Evolutionary conservation across 2,888 invertebrate species (phyloP).

Genomic region (Germaria angustata): DNA sequence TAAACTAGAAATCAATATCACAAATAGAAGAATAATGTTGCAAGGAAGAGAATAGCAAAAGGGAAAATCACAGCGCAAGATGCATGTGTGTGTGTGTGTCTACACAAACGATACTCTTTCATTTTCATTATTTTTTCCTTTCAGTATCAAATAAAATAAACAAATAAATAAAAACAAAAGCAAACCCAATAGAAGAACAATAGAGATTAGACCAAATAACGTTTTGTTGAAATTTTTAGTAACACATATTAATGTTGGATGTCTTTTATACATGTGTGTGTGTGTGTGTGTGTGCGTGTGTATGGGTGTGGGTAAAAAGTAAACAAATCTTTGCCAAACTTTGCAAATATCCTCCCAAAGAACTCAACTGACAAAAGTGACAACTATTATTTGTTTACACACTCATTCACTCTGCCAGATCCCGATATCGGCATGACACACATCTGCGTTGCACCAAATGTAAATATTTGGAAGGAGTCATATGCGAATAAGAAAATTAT

Average conservation of each 20-base stretch:
- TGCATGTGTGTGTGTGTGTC: no score
- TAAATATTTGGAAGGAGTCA: no score
- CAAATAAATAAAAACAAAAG: background rate
- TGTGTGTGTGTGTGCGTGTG: background rate
- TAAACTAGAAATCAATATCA: slow-evolving; percentile 42
- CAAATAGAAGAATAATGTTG: background rate
- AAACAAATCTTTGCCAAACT: slow-evolving; percentile 62
- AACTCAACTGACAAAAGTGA: slow-evolving; percentile 63
- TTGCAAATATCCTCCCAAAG: slow-evolving; percentile 61
- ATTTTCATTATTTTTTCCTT: slow-evolving; percentile 53
- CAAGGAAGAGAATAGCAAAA: slow-evolving; percentile 1
- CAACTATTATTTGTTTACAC: slow-evolving; percentile 64
- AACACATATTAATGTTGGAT: slow-evolving; percentile 28
- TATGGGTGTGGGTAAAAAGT: slow-evolving; percentile 33
- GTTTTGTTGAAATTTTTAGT: background rate
- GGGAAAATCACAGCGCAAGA: background rate
- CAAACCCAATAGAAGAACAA: slow-evolving; percentile 1
- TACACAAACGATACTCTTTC: background rate
- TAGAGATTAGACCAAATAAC: slow-evolving; percentile 23
- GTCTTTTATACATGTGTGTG: background rate
- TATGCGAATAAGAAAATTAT: no score
- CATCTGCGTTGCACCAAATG: background rate
- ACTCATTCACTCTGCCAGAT: slow-evolving; percentile 8
- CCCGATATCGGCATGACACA: background rate
- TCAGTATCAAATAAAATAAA: slow-evolving; percentile 55